Base-by-base conservation (phyloP, 2,797 vertebrate genomes). In the Cuniculus paca region DNA sequence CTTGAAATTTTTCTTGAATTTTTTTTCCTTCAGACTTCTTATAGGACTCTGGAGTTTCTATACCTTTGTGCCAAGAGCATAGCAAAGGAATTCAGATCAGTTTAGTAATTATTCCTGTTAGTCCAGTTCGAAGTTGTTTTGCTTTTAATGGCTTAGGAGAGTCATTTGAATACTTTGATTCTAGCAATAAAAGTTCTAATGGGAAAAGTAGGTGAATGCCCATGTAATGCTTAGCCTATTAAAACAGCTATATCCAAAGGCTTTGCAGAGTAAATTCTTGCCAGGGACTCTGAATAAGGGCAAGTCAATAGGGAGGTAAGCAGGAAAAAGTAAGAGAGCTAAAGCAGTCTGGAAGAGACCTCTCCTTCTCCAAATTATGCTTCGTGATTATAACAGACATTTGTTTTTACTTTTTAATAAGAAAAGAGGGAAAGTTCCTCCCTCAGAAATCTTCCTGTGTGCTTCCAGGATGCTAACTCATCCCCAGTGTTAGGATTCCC, bases 111-210 rank as follows among this genome's bases (percentile, higher is more conserved):
- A 89, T 65, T 74, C 20, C 0, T 87, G 56, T 94, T 65, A 75
- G 4, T 96, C 19, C 86, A 86, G 48, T 77, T 92, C 89, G 80
- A 93, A 96, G 88, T 95, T 90, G 60, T 91, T 82, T 96, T 94
- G 79, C 75, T 90, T 34, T 75, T 94, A 94, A 79, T 93, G 79
- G 78, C 31, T 88, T 93, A 95, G 58, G 60, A 97, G 36, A 89
- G 70, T 34, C 52, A 89, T 94, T 94, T 70, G 34, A 68, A 93
- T 82, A 77, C 88, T 96, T 96, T 96, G 77, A 96, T 75, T 95
- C 72, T 90, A 61, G 88, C 77, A 81, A 92, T 88, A 83, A 74
- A 93, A 95, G 42, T 96, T 93, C 39, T 77, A 92, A 2, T 63
- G 78, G 58, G 58, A 17, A 96, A 79, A 58, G 45, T 42, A 42